Evolutionary conservation across 2,888 invertebrate genomes (phyloP).

Genomic region (Aleiodes testaceus): DNA sequence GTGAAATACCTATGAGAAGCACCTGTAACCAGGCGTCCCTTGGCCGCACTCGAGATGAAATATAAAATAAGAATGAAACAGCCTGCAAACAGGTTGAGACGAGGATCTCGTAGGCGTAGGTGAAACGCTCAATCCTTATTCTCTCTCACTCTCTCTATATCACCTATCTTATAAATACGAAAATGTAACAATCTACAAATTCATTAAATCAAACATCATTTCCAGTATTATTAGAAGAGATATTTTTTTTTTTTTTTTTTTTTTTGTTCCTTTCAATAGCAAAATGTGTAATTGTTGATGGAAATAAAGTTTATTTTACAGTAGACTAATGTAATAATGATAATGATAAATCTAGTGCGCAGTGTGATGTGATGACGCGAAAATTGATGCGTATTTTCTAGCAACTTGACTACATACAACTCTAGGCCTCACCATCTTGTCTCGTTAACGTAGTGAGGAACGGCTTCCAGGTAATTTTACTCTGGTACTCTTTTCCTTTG

Average conservation of each 20-base stretch:
- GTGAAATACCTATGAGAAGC: constrained; percentile 67
- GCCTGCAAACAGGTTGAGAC: constrained; percentile 71
- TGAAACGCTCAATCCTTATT: constrained; percentile 65
- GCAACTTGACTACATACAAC: constrained; percentile 30
- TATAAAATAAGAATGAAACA: constrained; percentile 46
- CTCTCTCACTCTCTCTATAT: constrained; percentile 44
- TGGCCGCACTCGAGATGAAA: constrained; percentile 46
- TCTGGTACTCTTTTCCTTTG: constrained; percentile 19
- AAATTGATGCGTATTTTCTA: constrained; percentile 52
- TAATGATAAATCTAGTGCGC: constrained; percentile 50
- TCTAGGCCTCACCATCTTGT: constrained; percentile 39
- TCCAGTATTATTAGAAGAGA: not conserved
- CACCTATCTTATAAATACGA: constrained; percentile 37
- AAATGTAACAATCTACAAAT: constrained; percentile 31
- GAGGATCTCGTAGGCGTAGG: constrained; percentile 65
- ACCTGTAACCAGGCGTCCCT: constrained; percentile 64
- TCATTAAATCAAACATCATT: constrained; percentile 9
- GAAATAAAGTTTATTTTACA: not conserved
- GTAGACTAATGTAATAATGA: constrained; percentile 40
- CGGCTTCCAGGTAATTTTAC: constrained; percentile 54
- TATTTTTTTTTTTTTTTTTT: too few species aligned
- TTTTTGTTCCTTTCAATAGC: too few species aligned
- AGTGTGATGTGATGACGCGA: constrained; percentile 49
- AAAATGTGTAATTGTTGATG: too few species aligned
- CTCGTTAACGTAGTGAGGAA: constrained; percentile 53